Percentiles rank a stretch among this genome's conserved stretches.
phyloP scores from a whole-genome alignment of 2,888 invertebrate genomes.

The Dicyrtomina minuta region DNA sequence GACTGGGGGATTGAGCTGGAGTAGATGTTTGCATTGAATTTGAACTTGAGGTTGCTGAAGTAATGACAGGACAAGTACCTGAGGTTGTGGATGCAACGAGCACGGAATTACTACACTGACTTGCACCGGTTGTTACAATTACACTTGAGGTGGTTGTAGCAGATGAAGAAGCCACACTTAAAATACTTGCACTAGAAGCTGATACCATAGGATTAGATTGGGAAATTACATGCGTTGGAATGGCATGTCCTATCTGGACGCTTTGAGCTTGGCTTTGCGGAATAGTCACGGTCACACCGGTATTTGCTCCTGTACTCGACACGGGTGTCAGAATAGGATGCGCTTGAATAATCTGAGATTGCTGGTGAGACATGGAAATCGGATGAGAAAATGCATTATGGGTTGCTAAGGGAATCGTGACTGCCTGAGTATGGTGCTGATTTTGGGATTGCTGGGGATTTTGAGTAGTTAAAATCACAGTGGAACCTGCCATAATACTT shows the following conservation, averaged over 20 bases:
- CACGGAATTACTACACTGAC: conserved; percentile 30
- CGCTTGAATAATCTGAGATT: conserved; percentile 16
- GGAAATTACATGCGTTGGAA: conserved; percentile 50
- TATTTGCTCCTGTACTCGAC: neutral
- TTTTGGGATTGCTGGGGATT: conserved; percentile 25
- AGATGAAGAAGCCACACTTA: conserved; percentile 31
- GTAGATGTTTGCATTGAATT: conserved; percentile 49
- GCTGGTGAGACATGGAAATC: conserved; percentile 34
- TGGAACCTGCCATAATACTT: conserved; percentile 40
- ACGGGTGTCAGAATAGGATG: conserved; percentile 26
- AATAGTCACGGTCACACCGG: conserved; percentile 4
- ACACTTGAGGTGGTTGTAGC: conserved; percentile 38
- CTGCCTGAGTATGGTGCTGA: conserved; percentile 28
- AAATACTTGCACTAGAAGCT: conserved; percentile 36
- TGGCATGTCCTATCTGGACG: conserved; percentile 36
- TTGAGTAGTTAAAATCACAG: conserved; percentile 47
- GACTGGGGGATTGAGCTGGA: conserved; percentile 53
- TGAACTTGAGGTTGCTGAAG: conserved; percentile 37
- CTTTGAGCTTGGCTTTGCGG: conserved; percentile 22
- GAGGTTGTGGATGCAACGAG: conserved; percentile 33
- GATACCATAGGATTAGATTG: conserved; percentile 42
- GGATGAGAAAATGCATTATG: conserved; percentile 43
- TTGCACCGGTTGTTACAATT: conserved; percentile 32
- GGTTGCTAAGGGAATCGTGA: conserved; percentile 39
- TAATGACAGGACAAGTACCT: conserved; percentile 38